Evolutionary conservation across 2,888 invertebrate genomes (phyloP).

Genomic region (Tetragnatha montana): DNA sequence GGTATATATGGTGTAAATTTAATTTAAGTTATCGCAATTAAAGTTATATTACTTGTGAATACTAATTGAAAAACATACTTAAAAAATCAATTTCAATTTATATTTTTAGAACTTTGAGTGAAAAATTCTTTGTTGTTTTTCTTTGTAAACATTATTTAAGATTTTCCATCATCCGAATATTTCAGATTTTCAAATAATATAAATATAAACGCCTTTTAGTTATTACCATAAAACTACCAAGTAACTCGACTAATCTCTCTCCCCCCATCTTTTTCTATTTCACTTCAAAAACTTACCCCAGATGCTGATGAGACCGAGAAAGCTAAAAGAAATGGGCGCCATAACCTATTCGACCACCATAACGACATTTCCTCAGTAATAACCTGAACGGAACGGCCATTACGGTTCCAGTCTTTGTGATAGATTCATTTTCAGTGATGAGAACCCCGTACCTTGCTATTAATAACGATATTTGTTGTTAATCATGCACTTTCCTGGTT

Average conservation of each 20-base stretch:
- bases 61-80: no score
- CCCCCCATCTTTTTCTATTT: background rate
- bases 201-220: background rate
- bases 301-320: background rate
- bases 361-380: background rate
- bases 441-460: background rate
- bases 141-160: no score
- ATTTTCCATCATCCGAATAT: no score
- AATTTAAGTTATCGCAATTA: no score
- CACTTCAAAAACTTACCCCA: background rate
- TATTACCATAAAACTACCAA: background rate
- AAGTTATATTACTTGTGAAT: no score
- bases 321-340: background rate
- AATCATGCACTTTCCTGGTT: background rate
- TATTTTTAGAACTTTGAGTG: no score
- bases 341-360: background rate
- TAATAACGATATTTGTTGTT: background rate
- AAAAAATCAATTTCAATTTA: no score
- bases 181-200: no score
- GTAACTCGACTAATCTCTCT: background rate
- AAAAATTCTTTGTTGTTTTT: no score
- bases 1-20: no score
- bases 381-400: background rate
- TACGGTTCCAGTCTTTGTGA: background rate
- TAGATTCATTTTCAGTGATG: conserved; percentile 1